phyloP scores from a whole-genome alignment of 1,140 invertebrate species.

The Lepidostoma basale region DNA sequence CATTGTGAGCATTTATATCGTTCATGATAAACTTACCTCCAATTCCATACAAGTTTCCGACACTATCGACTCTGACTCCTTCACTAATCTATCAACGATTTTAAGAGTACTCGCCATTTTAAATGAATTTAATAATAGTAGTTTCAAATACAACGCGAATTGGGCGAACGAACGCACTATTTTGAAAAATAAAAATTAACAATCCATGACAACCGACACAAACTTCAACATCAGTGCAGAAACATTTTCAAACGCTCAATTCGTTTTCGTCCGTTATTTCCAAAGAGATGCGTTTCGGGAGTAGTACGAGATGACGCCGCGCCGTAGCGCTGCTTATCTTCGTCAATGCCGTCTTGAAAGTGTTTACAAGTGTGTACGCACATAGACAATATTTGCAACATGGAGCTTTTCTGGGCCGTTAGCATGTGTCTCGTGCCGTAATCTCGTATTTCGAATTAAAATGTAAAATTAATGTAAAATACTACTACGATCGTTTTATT shows the following conservation, averaged over 20 bases:
- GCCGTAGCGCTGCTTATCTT: too few relatives aligned
- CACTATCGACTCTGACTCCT: neutral
- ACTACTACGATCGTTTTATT: too few relatives aligned
- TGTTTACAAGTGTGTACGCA: too few relatives aligned
- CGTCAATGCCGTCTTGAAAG: too few relatives aligned
- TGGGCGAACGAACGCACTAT: neutral
- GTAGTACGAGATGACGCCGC: too few relatives aligned
- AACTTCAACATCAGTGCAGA: neutral
- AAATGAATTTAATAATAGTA: neutral
- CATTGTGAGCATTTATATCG: neutral
- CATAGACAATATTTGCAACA: too few relatives aligned
- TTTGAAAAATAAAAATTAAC: neutral
- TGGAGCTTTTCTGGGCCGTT: too few relatives aligned
- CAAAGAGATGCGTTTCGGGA: too few relatives aligned
- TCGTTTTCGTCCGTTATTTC: slow-evolving; percentile 5
- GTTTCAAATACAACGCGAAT: neutral
- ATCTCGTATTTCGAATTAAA: too few relatives aligned
- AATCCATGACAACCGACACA: neutral
- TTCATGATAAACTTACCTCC: neutral
- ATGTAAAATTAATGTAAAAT: too few relatives aligned
- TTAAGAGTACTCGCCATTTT: neutral
- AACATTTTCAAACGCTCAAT: neutral
- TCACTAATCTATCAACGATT: neutral
- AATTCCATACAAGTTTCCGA: neutral
- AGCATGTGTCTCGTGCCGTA: too few relatives aligned